Evolutionary conservation across 1,140 invertebrate genomes (phyloP), one percentile per base, ranked within the genome.

Genomic region (Megalopta genalis): DNA sequence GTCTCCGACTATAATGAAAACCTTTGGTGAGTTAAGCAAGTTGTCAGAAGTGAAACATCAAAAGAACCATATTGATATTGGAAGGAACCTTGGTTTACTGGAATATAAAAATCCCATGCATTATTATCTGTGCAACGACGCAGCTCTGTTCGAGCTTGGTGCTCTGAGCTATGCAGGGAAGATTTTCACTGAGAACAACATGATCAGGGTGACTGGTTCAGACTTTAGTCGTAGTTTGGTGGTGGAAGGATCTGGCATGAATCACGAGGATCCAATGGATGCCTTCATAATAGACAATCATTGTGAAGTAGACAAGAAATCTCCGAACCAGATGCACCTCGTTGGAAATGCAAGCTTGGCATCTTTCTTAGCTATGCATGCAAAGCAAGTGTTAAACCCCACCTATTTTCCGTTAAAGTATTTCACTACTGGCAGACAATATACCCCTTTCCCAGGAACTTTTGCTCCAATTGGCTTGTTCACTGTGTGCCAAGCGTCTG

Each of bases 221-320:
- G 96, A 96, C 90, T 96, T 96, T 90, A 90, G 92, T 59, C 94
- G 94, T 71, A 96, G 95, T 88, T 84, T 95, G 1, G 88, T 96
- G 25, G 91, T 96, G 10, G 96, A 97, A 91, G 96, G 95, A 7
- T 95, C 94, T 84, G 95, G 95, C 21, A 83, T 93, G 18, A 91
- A 95, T 87, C 94, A 95, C 76, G 92, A 92, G 25, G 90, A 94
- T 87, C 91, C 93, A 2, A 85, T 88, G 23, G 79, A 91, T 27
- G 91, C 93, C 8, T 96, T 95, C 82, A 93, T 95, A 27, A 82
- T 96, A 23, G 89, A 95, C 80, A 86, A 88, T 57, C 90, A 94
- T 52, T 90, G 92, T 80, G 92, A 93, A 39, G 83, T 93, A 52
- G 88, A 93, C 12, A 92, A 93, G 75, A 90, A 94, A 46, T 93